Percentiles rank a stretch among this genome's conserved stretches.
Evolutionary conservation across 2,888 invertebrate genomes (phyloP).

Genomic region (Drosophila setosimentum): DNA sequence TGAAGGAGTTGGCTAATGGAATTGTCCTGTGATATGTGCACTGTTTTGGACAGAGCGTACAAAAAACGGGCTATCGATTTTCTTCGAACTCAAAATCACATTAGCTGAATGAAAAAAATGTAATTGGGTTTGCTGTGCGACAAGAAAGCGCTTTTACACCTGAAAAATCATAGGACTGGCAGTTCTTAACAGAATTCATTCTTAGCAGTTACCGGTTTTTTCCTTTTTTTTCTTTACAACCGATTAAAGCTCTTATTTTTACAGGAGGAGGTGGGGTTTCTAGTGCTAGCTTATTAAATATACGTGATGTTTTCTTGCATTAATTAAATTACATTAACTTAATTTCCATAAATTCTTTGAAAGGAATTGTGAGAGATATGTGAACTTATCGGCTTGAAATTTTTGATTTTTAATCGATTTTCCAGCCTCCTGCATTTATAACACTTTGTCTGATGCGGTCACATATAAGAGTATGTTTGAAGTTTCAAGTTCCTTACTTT

Average conservation of each 20-base stretch:
- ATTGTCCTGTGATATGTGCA: conserved; percentile 38
- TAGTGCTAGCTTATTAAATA: not conserved
- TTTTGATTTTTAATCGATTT: not conserved
- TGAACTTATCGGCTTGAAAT: not conserved
- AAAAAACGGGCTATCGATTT: conserved; percentile 29
- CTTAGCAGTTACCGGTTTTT: not conserved
- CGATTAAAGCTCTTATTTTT: not conserved
- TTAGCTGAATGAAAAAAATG: conserved; percentile 8
- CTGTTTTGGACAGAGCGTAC: conserved; percentile 6
- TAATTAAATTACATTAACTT: not conserved
- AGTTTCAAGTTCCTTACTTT: too few relatives aligned
- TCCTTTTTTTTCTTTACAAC: not conserved
- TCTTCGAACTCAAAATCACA: conserved; percentile 19
- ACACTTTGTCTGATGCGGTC: too few relatives aligned
- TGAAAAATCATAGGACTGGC: not conserved
- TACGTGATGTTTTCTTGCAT: not conserved
- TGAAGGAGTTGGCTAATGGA: conserved; percentile 34
- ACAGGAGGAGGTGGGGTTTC: not conserved
- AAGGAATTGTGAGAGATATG: not conserved
- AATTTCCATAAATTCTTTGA: not conserved
- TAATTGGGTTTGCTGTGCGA: conserved; percentile 6
- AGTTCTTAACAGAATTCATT: not conserved
- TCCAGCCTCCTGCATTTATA: not conserved
- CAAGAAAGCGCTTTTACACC: not conserved
- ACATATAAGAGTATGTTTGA: too few relatives aligned